Evolutionary conservation across 2,888 invertebrate genomes (phyloP).

Genomic region (Acanthosepion esculentum): DNA sequence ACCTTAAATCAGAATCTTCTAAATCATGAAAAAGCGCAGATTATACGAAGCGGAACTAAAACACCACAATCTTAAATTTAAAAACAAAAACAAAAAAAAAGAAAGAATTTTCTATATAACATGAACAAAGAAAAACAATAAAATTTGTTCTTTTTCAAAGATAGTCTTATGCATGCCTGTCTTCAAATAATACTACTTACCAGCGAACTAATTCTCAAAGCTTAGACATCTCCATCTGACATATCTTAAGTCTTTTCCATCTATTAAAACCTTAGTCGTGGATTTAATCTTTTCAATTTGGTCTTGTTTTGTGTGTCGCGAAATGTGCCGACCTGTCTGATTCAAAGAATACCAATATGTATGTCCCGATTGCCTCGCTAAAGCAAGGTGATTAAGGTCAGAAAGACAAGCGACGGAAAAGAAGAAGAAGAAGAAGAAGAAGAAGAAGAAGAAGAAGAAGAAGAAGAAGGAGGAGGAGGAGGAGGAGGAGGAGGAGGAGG

Average conservation of each 20-base stretch:
- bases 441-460: too few relatives aligned
- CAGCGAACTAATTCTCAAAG: not conserved
- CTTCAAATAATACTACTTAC: constrained; percentile 33
- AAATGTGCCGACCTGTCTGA: not conserved
- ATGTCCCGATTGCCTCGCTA: not conserved
- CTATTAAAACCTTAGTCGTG: not conserved
- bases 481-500: too few relatives aligned
- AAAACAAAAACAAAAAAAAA: too few relatives aligned
- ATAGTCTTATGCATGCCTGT: not conserved
- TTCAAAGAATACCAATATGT: not conserved
- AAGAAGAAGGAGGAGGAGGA: too few relatives aligned
- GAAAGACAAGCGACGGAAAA: too few relatives aligned
- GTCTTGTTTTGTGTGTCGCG: not conserved
- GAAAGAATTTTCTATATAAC: too few relatives aligned
- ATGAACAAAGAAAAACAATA: too few relatives aligned
- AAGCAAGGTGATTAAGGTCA: not conserved
- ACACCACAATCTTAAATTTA: too few relatives aligned
- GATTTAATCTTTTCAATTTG: not conserved
- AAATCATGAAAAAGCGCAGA: too few relatives aligned
- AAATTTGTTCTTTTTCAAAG: not conserved
- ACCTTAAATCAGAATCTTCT: too few relatives aligned
- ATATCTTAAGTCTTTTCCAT: not conserved
- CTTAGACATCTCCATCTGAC: not conserved
- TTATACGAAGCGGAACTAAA: too few relatives aligned
- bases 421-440: too few relatives aligned